Base-by-base conservation (phyloP, 2,113 vertebrate genomes). In the Shinisaurus crocodilurus region DNA sequence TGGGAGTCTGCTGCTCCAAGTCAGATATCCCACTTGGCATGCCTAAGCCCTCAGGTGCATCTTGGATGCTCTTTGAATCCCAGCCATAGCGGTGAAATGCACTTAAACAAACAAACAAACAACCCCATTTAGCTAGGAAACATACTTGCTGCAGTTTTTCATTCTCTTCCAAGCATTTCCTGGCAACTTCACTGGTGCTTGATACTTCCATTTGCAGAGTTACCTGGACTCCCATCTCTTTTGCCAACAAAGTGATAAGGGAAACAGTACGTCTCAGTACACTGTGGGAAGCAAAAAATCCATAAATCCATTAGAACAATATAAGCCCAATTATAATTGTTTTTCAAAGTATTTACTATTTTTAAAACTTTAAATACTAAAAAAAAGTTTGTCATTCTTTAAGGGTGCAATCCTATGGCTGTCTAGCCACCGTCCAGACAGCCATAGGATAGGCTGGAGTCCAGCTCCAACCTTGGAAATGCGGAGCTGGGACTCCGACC, bases 241-340 rank as follows among this genome's bases (percentile, higher is more conserved):
- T 96, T 85, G 98, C 98, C 93, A 98, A 67, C 93, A 98, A 97
- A 96, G 98, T 98, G 75, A 99, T 98, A 96, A 99, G 96, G 32
- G 97, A 98, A 90, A 99, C 92, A 89, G 98, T 96, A 90, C 98
- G 98, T 93, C 98, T 97, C 96, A 99, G 97, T 18, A 98, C 97
- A 70, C 97, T 98, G 90, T 92, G 69, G 75, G 93, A 93, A 82
- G 95, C 82, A 89, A 86, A 94, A 75, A 90, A 91, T 63, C 57
- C 23, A 67, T 32, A n/a, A 23, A 54, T 37, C 70, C 25, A 79
- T 82, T 2, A 34, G 43, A 32, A 80, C 32, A 45, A 48, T n/a
- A 48, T 16, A 77, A 48, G 75, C 32, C 1, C 27, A 67, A 5
- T 86, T 67, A 80, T n/a, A 67, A 18, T 67, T 23, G 25, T 43